These are phyloP conservation scores for Bergia sp. DNA, from an alignment of 92 coral and sea anemone species.

Conservation along the genomic window DNA sequence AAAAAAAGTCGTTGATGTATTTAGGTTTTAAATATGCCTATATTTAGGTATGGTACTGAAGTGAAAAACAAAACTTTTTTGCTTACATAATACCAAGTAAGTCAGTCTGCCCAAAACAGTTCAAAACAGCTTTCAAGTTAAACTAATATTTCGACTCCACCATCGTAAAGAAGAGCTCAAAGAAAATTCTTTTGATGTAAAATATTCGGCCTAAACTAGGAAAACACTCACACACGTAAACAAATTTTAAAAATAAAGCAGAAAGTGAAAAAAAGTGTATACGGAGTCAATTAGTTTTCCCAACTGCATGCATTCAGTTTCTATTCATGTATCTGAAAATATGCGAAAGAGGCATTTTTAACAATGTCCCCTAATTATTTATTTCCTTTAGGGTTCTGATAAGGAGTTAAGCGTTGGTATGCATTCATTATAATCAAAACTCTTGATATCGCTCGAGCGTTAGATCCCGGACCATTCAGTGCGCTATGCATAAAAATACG, in stretches of 20 bases:
- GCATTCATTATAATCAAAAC: background rate
- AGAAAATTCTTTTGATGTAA: too few relatives aligned
- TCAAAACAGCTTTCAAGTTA: background rate
- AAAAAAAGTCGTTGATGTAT: background rate
- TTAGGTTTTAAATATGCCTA: too few relatives aligned
- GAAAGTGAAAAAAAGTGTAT: background rate
- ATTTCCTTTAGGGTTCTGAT: background rate
- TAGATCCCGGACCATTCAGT: background rate
- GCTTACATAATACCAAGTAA: background rate
- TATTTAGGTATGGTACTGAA: too few relatives aligned
- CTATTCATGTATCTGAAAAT: background rate
- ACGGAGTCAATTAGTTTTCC: too few relatives aligned
- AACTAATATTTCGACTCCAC: too few relatives aligned
- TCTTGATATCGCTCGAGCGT: slow-evolving; percentile 5
- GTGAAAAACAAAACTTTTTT: background rate
- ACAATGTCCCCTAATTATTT: background rate
- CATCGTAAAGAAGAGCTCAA: background rate
- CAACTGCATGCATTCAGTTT: background rate
- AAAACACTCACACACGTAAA: too few relatives aligned
- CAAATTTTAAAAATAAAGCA: too few relatives aligned
- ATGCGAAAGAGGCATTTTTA: background rate
- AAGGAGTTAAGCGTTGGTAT: background rate
- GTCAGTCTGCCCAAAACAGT: background rate
- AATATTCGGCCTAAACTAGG: background rate
- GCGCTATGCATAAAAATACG: slow-evolving; percentile 23